Percentiles rank a stretch among this genome's conserved stretches.
phyloP scores from a whole-genome alignment of 1,140 invertebrate species.

The Coelopa frigida region DNA sequence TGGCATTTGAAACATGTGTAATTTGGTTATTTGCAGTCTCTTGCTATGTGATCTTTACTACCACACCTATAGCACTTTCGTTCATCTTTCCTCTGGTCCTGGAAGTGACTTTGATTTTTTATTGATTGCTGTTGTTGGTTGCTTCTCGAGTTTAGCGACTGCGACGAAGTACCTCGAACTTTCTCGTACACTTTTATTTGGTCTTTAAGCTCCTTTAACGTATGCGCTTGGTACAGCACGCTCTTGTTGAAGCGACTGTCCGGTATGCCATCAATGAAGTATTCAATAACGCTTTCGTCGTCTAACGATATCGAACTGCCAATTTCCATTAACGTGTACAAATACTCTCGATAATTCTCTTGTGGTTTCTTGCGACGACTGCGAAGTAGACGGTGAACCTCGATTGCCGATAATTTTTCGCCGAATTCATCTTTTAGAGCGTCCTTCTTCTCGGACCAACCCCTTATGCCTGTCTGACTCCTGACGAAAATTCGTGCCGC shows the following conservation, averaged over 20 bases:
- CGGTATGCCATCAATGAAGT: slow-evolving; percentile 11
- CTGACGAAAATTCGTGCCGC: slow-evolving; percentile 8
- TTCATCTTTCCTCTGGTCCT: neutral
- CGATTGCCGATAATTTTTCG: neutral
- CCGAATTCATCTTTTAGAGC: slow-evolving; percentile 3
- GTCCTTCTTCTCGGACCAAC: neutral
- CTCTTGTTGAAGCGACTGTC: slow-evolving; percentile 10
- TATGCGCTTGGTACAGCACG: slow-evolving; percentile 6
- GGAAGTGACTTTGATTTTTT: neutral
- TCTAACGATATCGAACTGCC: slow-evolving; percentile 6
- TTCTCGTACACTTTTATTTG: slow-evolving; percentile 1
- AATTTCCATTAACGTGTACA: slow-evolving; percentile 6
- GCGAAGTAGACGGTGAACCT: slow-evolving; percentile 4
- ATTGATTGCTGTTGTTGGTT: neutral
- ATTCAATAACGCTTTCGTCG: slow-evolving; percentile 2
- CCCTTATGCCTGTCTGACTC: slow-evolving; percentile 1
- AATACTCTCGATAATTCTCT: slow-evolving; percentile 5
- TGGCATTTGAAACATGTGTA: slow-evolving; percentile 4
- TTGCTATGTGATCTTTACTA: neutral
- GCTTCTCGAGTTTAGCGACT: neutral
- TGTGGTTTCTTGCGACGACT: neutral
- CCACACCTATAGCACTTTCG: neutral
- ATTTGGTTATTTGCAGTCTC: neutral
- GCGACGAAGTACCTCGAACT: neutral
- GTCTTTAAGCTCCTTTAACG: slow-evolving; percentile 2